These are phyloP conservation scores for Chrysopilus asiliformis DNA, from an alignment of 2,888 invertebrate species.

Conservation along the genomic window DNA sequence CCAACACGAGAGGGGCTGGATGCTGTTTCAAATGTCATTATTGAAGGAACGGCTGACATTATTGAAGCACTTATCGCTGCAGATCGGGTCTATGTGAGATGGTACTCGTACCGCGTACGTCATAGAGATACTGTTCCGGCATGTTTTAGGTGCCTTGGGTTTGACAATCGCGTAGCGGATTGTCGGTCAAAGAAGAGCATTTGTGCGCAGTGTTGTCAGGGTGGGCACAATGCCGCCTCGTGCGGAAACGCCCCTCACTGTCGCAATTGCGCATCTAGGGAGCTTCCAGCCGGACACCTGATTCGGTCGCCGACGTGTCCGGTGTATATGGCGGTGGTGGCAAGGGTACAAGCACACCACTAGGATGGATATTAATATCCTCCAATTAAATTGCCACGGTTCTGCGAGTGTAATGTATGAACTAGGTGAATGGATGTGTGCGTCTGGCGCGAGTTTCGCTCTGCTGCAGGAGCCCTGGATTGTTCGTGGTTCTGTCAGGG, in stretches of 20 bases:
- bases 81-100: background rate
- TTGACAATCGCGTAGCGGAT: background rate
- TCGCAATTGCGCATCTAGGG: background rate
- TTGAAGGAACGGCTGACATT: background rate
- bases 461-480: too few species aligned
- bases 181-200: background rate
- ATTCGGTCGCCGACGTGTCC: background rate
- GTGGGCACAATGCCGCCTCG: background rate
- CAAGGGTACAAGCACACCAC: background rate
- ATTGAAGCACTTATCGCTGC: background rate
- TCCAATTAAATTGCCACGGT: background rate
- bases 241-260: background rate
- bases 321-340: too few species aligned
- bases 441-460: too few species aligned
- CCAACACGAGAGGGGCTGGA: background rate
- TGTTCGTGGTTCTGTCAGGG: too few species aligned
- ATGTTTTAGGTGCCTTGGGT: slow-evolving; percentile 2
- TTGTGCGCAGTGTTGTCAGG: background rate
- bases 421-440: too few species aligned
- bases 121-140: background rate
- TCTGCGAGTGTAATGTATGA: background rate
- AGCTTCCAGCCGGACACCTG: background rate
- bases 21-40: background rate
- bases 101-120: background rate
- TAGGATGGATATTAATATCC: slow-evolving; percentile 1